Evolutionary conservation across 1,140 invertebrate species (phyloP).

Genomic region (Scaptomyza hsui): DNA sequence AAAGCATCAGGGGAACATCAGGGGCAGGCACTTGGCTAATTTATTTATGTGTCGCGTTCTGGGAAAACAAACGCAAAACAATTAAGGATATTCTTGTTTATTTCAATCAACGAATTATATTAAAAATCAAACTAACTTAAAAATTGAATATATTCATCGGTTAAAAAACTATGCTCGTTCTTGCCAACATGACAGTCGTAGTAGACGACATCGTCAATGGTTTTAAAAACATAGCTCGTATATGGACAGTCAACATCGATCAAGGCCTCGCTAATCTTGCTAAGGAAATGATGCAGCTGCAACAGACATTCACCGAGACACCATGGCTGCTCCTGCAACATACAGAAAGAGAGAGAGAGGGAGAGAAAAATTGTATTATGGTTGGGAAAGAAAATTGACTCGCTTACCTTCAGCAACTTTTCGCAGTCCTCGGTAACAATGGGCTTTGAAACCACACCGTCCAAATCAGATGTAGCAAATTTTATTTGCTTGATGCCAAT

Average conservation of each 20-base stretch:
- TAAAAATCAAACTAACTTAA: not conserved
- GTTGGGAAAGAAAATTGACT: not conserved
- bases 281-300: not conserved
- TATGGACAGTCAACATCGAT: constrained; percentile 1
- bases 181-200: not conserved
- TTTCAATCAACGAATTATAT: too few species aligned
- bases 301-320: not conserved
- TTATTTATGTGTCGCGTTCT: too few species aligned
- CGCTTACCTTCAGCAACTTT: not conserved
- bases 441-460: not conserved
- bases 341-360: too few species aligned
- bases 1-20: too few species aligned
- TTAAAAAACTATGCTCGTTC: not conserved
- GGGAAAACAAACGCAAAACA: too few species aligned
- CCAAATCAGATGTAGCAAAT: not conserved
- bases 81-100: too few species aligned
- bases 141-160: not conserved
- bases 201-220: not conserved
- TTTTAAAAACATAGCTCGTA: not conserved
- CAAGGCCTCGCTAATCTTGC: not conserved
- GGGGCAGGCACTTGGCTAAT: too few species aligned
- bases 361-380: too few species aligned
- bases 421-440: not conserved
- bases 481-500: not conserved
- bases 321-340: not conserved